A percentile compares a stretch with the other conserved stretches of the same genome.
phyloP scores from a whole-genome alignment of 2,797 vertebrate genomes.

The Mormyrus proboscirostris region DNA sequence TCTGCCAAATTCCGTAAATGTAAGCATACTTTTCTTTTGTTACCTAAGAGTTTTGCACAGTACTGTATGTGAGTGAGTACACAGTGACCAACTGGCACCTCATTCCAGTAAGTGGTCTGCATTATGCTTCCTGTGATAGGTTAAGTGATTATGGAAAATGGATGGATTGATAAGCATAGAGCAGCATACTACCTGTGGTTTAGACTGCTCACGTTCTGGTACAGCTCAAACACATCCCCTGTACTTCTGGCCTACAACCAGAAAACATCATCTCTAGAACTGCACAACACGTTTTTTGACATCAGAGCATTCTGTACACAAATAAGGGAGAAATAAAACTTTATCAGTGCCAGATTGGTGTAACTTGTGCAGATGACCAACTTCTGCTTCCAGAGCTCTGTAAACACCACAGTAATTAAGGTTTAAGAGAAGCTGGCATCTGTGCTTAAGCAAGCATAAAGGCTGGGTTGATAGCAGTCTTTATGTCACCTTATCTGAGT shows the following conservation, averaged over 20 bases:
- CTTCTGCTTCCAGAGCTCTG: not conserved
- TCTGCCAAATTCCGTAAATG: not conserved
- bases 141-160: not conserved
- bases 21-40: not conserved
- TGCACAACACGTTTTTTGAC: not conserved
- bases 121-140: not conserved
- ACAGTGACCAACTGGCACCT: not conserved
- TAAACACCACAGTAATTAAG: constrained; percentile 6
- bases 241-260: not conserved
- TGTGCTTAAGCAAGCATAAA: constrained; percentile 6
- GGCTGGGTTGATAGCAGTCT: not conserved
- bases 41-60: not conserved
- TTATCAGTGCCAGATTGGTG: not conserved
- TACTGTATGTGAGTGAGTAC: not conserved
- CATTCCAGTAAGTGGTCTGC: not conserved
- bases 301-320: not conserved
- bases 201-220: not conserved
- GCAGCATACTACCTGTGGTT: not conserved
- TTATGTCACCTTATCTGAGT: not conserved
- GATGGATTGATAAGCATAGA: not conserved
- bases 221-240: not conserved
- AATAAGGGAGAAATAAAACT: not conserved
- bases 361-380: not conserved
- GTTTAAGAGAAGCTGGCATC: not conserved
- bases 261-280: not conserved